Base-by-base conservation (phyloP, 2,113 vertebrate genomes). In the Andinoacara biseriatus region DNA sequence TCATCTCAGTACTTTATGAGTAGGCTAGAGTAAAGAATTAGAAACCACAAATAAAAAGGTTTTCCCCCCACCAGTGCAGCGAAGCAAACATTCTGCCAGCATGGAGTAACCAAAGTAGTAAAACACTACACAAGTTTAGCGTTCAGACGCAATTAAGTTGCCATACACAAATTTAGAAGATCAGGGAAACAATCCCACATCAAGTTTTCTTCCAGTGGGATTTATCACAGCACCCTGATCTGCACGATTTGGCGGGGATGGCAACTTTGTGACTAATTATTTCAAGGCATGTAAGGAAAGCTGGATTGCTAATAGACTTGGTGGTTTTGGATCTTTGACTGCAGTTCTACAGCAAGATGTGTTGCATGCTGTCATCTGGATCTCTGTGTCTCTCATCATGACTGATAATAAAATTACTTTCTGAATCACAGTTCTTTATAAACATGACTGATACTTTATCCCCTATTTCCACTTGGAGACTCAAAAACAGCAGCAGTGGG, bases 21-120 rank as follows among this genome's bases (percentile, higher is more conserved):
- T 52, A 88, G 82, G 80, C 58, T 46, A 87, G 87, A 94, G 87
- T 86, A 87, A 93, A 90, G 89, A 90, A 83, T 83, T 75, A 87
- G 80, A 89, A 82, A 91, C 90, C 91, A 90, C 91, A 90, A 94
- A 93, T 93, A 91, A 92, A 93, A 87, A 91, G 65, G 78, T 76
- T 78, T 84, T 31, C 80, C 86, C 31, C 84, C 80, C 75, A 80
- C 83, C 76, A 89, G 76, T 72, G 77, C 57, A 87, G 86, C 60
- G 85, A 77, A 72, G 76, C 46, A 49, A 88, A 79, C 83, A 83
- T 86, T 92, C 85, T 91, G 90, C 79, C 85, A 86, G 80, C 65
- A 56, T 84, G 82, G 86, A 90, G 90, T 93, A 90, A 93, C 91
- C 81, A 85, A 38, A 88, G 88, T 78, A 52, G 85, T 93, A 91